Base-by-base conservation (phyloP, 2,888 invertebrate species). In the Xestia xanthographa region DNA sequence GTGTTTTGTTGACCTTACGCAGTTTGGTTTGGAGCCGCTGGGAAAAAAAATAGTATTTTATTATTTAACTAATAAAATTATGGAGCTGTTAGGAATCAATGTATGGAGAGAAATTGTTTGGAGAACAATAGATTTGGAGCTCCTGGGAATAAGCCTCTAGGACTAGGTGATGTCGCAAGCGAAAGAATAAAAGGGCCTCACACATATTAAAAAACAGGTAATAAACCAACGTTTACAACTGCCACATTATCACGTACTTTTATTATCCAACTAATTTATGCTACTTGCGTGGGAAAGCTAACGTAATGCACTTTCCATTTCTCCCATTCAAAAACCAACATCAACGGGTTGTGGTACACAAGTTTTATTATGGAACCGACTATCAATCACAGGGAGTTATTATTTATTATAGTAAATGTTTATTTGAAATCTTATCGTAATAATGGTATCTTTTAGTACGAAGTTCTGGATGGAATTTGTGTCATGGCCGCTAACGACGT, bases 391-490 rank as follows among this genome's bases (percentile, higher is more conserved):
- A 29, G 17, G 34, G 17, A 70, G 66, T 66, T 63, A 76, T 65
- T 58, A 53, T 41, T 66, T 63, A 76, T 65, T 58, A 53, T 41
- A 26, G 63, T 58, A 56, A 66, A 75, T 72, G 41, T 80, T 66
- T 75, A 63, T 72, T 75, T 66, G 22, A 68, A 79, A 81, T 63
- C 43, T 26, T 73, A 86, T 62, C 56, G 12, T n/a, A 50, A n/a
- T n/a, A 71, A 80, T 74, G 58, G 62, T 81, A 68, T 84, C 29
- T 72, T 65, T 76, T 69, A 65, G 75, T 79, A 83, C 74, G 75
- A 73, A 70, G 78, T 82, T 82, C 29, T 74, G 66, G 66, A 75
- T 69, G 85, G 86, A 86, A 91, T 91, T 88, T 79, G 77, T 91
- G 88, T 87, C 89, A 86, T 69, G 86, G 86, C 82, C 88, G 80